phyloP scores from a whole-genome alignment of 2,888 invertebrate species.

The Cephus sareptanus region DNA sequence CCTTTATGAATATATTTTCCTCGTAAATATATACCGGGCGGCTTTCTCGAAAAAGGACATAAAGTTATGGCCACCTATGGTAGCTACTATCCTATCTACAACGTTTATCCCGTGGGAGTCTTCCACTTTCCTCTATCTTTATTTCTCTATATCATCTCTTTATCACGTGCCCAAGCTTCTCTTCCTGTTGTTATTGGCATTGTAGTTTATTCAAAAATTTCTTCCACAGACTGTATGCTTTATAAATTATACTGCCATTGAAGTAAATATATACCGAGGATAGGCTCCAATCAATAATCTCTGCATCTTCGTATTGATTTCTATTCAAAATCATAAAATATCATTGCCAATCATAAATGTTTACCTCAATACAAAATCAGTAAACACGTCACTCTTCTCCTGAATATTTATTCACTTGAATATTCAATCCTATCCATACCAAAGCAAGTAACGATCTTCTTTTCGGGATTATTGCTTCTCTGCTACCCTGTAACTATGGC shows the following conservation, averaged over 20 bases:
- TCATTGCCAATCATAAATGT: not conserved
- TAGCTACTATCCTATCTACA: not conserved
- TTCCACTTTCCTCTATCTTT: not conserved
- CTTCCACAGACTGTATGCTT: not conserved
- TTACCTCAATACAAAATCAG: not conserved
- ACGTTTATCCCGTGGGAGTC: not conserved
- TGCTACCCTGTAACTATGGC: not conserved
- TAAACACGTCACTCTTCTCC: not conserved
- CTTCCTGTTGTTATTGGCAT: not conserved
- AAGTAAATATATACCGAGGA: not conserved
- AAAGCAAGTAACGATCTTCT: not conserved
- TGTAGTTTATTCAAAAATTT: not conserved
- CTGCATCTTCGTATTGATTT: not conserved
- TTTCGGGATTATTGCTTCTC: not conserved
- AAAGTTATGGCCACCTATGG: slow-evolving; percentile 13
- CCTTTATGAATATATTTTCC: slow-evolving; percentile 6
- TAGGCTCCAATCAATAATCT: not conserved
- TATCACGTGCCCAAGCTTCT: not conserved
- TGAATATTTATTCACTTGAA: not conserved
- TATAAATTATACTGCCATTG: not conserved
- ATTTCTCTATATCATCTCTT: not conserved
- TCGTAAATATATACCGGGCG: slow-evolving; percentile 6
- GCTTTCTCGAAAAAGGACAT: slow-evolving; percentile 13
- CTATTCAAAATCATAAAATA: not conserved
- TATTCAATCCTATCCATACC: not conserved